Conservation (phyloP, 92 coral and sea anemone genomes). For the Palythoa grandis region DNA sequence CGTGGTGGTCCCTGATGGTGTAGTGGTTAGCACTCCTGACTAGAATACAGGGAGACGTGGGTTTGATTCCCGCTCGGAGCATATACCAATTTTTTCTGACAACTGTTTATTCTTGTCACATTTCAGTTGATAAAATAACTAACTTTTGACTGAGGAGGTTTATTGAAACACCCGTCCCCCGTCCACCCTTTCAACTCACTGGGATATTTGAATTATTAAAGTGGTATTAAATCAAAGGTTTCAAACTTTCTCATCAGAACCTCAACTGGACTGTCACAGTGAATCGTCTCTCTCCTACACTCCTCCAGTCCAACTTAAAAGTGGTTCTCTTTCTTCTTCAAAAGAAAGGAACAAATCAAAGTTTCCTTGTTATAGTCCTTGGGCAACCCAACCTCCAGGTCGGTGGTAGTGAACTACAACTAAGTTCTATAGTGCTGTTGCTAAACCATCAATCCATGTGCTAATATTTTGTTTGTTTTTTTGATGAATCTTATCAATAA, state of each 20-base stretch:
- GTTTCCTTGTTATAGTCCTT: slow-evolving; percentile 81
- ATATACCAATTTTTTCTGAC: too few relatives aligned
- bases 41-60: too few relatives aligned
- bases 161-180: not conserved
- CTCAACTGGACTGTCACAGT: slow-evolving; percentile 55
- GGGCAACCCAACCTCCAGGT: slow-evolving; percentile 87
- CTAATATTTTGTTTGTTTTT: too few relatives aligned
- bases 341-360: slow-evolving; percentile 67
- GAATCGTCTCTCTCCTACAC: slow-evolving; percentile 51
- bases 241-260: slow-evolving; percentile 52
- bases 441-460: not conserved
- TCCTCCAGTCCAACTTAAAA: slow-evolving; percentile 35
- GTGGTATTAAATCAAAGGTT: not conserved
- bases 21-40: too few relatives aligned
- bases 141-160: too few relatives aligned
- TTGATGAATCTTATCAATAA: too few relatives aligned
- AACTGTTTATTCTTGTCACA: too few relatives aligned
- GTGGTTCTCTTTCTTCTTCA: slow-evolving; percentile 56
- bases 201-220: not conserved
- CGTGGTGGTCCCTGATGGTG: too few relatives aligned
- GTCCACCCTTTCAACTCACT: too few relatives aligned
- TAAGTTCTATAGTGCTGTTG: not conserved
- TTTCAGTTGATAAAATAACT: too few relatives aligned
- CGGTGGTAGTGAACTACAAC: not conserved
- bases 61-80: too few relatives aligned